Percentiles rank a stretch among this genome's conserved stretches.
Conservation (phyloP, 1,140 invertebrate species). For the Drosophila ohnishii region DNA sequence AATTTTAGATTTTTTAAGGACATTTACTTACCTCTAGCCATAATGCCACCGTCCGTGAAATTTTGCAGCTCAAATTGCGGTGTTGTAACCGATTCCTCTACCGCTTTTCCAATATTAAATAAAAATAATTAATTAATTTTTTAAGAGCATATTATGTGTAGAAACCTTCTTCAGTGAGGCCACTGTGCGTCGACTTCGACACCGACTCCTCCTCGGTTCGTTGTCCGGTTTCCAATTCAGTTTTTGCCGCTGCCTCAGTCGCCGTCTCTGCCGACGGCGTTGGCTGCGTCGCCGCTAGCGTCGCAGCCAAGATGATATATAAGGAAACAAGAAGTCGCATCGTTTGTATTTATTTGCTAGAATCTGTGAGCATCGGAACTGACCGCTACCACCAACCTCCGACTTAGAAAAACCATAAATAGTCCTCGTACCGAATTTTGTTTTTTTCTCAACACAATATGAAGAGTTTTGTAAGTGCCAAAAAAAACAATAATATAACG, state of each 20-base stretch:
- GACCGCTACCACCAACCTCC: background rate
- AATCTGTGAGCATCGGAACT: conserved; percentile 75
- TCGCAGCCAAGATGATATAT: conserved; percentile 66
- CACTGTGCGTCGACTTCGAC: conserved; percentile 13
- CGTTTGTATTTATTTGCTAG: conserved; percentile 81
- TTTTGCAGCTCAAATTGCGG: no score
- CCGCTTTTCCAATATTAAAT: background rate
- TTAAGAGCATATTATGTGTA: background rate
- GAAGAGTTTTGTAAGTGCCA: conserved; percentile 76
- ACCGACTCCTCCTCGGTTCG: conserved; percentile 26
- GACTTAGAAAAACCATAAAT: background rate
- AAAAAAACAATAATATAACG: background rate
- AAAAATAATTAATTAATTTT: background rate
- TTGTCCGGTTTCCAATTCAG: conserved; percentile 33
- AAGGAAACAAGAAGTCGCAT: conserved; percentile 79
- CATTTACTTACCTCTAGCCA: background rate
- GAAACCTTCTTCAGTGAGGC: background rate
- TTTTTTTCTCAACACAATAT: conserved; percentile 49
- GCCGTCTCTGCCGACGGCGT: conserved; percentile 3
- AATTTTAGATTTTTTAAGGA: no score
- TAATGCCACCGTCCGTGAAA: no score
- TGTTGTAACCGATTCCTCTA: no score
- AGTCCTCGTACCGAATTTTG: conserved; percentile 52
- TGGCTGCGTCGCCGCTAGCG: conserved; percentile 18
- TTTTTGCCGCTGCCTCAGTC: conserved; percentile 1